Evolutionary conservation across 2,113 vertebrate species (phyloP).

Genomic region (Lycocorax pyrrhopterus): DNA sequence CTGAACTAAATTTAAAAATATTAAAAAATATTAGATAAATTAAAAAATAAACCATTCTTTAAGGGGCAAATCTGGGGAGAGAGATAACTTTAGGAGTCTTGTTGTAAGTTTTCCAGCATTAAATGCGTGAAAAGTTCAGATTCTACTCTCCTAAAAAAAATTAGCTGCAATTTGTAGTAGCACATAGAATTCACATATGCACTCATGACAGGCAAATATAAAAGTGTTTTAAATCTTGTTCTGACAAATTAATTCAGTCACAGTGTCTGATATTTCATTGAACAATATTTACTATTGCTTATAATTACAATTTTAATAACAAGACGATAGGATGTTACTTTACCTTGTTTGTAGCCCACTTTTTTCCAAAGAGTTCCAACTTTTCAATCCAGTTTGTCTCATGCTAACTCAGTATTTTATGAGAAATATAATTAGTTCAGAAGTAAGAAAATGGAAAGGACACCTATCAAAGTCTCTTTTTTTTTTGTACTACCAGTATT

Average conservation of each 20-base stretch:
- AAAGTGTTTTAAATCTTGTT: not conserved
- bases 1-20: not conserved
- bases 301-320: not conserved
- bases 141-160: not conserved
- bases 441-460: not conserved
- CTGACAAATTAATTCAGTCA: not conserved
- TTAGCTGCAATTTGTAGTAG: not conserved
- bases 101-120: not conserved
- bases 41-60: not conserved
- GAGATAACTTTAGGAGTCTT: not conserved
- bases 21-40: not conserved
- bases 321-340: not conserved
- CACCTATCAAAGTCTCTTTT: rapidly evolving
- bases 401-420: not conserved
- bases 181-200: not conserved
- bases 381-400: not conserved
- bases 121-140: not conserved
- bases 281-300: not conserved
- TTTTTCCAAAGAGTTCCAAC: not conserved
- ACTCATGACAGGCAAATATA: not conserved
- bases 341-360: not conserved
- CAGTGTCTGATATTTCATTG: not conserved
- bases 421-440: not conserved
- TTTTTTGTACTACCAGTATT: not conserved
- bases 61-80: not conserved